These are phyloP conservation scores for Echinops telfairi DNA, from an alignment of 2,113 vertebrate species.

Conservation along the genomic window DNA sequence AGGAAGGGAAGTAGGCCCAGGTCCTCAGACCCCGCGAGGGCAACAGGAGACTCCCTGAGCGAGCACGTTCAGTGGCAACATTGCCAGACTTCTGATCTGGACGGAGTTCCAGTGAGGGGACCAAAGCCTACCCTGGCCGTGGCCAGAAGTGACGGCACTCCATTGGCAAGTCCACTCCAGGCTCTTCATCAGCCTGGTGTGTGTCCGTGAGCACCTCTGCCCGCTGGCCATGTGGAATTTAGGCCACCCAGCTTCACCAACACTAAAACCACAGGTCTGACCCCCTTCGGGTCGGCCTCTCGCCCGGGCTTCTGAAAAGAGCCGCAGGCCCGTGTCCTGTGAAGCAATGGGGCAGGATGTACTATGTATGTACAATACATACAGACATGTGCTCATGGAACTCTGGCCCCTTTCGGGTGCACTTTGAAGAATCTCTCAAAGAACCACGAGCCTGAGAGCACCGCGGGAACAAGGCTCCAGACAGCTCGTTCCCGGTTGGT, in stretches of 20 bases:
- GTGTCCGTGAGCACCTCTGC: background rate
- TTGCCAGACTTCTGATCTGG: slow-evolving; percentile 40
- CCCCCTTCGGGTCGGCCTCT: background rate
- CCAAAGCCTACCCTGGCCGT: slow-evolving; percentile 22
- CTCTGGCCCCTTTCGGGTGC: background rate
- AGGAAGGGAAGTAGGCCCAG: background rate
- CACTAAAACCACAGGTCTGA: background rate
- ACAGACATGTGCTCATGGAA: background rate
- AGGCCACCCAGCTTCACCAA: background rate
- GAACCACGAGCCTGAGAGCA: background rate
- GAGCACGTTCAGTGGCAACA: background rate
- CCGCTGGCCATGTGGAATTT: background rate
- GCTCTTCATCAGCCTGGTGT: background rate
- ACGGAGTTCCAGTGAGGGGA: background rate
- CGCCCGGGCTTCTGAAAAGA: slow-evolving; percentile 32
- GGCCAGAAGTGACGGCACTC: background rate
- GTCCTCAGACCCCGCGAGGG: background rate
- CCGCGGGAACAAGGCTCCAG: too few species aligned
- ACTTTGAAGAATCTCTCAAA: background rate
- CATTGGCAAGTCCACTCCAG: background rate
- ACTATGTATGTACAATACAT: accelerated
- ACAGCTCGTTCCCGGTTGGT: background rate
- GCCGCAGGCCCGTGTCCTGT: background rate
- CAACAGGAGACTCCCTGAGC: background rate
- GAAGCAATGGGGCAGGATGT: background rate